Percentiles rank a stretch among this genome's conserved stretches.
phyloP scores from a whole-genome alignment of 2,888 invertebrate species.

The Keiferia lycopersicella region DNA sequence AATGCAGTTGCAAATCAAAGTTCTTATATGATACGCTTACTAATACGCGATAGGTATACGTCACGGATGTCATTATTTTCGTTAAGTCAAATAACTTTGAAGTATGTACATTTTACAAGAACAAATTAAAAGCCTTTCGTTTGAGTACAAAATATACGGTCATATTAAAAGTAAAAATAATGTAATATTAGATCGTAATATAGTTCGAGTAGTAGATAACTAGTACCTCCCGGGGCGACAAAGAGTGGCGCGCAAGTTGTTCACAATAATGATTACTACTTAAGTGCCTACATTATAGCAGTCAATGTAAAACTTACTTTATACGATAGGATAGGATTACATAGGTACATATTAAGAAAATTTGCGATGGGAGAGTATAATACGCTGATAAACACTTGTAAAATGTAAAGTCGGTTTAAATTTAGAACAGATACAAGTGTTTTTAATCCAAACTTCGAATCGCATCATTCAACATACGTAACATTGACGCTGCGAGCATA shows the following conservation, averaged over 20 bases:
- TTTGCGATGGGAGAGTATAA: background rate
- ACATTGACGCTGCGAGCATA: slow-evolving; percentile 3
- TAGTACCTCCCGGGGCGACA: slow-evolving; percentile 1
- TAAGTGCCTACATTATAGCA: slow-evolving; percentile 8
- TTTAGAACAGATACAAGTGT: background rate
- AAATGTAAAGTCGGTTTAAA: background rate
- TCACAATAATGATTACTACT: background rate
- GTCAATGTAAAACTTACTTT: slow-evolving; percentile 2
- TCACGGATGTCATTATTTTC: no score
- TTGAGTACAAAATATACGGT: background rate
- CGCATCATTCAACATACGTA: background rate
- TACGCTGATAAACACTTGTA: background rate
- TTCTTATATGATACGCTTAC: no score
- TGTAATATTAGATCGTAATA: background rate
- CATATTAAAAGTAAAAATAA: slow-evolving; percentile 1
- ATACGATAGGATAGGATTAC: slow-evolving; percentile 6
- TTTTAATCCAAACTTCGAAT: slow-evolving; percentile 8
- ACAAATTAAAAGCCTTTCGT: background rate
- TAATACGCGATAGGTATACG: no score
- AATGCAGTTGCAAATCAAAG: no score
- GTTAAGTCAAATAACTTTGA: no score
- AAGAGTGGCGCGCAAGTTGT: slow-evolving; percentile 1
- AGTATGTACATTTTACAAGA: no score
- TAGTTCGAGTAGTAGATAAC: slow-evolving; percentile 5
- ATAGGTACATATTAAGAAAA: background rate